A percentile compares a stretch with the other conserved stretches of the same genome.
phyloP scores from a whole-genome alignment of 2,797 vertebrate species.

The Etheostoma perlongum region DNA sequence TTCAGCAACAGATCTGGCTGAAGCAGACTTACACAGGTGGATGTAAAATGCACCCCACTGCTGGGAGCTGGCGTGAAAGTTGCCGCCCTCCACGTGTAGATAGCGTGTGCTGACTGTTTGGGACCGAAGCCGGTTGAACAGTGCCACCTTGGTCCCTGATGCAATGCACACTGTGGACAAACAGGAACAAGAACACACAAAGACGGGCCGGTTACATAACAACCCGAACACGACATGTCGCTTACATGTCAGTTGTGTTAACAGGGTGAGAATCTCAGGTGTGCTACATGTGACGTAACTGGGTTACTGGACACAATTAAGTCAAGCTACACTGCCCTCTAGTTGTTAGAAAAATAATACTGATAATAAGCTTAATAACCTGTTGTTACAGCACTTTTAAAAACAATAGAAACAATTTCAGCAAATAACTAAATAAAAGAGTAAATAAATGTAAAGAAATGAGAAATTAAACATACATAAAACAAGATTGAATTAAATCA shows the following conservation, averaged over 20 bases:
- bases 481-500: background rate
- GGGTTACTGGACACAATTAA: background rate
- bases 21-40: constrained; percentile 91
- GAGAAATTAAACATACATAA: background rate
- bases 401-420: background rate
- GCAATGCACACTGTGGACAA: constrained; percentile 94
- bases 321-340: constrained; percentile 45
- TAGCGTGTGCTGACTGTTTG: constrained; percentile 99
- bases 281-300: constrained; percentile 12
- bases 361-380: too few species aligned
- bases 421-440: too few species aligned
- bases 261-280: constrained; percentile 29
- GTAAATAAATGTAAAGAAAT: background rate
- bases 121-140: constrained; percentile 97
- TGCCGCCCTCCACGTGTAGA: constrained; percentile 98
- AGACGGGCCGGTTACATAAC: constrained; percentile 25
- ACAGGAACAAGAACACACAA: constrained; percentile 2
- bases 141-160: constrained; percentile 98
- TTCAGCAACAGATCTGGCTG: background rate
- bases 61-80: constrained; percentile 98
- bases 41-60: constrained; percentile 99
- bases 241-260: constrained; percentile 1
- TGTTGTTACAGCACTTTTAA: background rate
- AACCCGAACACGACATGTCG: background rate
- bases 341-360: constrained; percentile 6